Evolutionary conservation across 2,888 invertebrate species (phyloP).

Genomic region (Yponomeuta malinellus): DNA sequence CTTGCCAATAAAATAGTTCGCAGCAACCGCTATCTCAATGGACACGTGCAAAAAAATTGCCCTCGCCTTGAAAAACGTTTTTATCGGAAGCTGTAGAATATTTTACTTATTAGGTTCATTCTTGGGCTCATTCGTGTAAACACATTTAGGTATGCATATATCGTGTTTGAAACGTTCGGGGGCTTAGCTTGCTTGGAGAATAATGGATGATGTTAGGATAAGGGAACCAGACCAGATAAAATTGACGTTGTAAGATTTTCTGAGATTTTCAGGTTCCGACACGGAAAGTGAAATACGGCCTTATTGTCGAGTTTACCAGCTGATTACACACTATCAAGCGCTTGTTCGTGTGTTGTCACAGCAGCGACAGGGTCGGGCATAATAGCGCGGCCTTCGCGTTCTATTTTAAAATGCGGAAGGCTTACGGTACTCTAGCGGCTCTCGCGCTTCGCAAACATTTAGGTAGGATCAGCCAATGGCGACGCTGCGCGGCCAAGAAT

Average conservation of each 20-base stretch:
- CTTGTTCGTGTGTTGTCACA: slow-evolving; percentile 6
- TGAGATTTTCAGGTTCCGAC: not conserved
- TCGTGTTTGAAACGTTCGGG: not conserved
- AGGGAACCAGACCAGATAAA: not conserved
- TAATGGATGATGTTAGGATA: not conserved
- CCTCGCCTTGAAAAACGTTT: not conserved
- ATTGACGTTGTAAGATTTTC: not conserved
- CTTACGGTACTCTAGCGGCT: slow-evolving; percentile 31
- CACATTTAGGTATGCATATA: not conserved
- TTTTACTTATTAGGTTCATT: not conserved
- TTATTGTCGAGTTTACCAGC: not conserved
- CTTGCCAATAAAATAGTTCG: slow-evolving; percentile 5
- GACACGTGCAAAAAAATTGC: slow-evolving; percentile 14
- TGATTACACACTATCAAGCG: slow-evolving; percentile 6
- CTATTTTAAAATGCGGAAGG: slow-evolving; percentile 73
- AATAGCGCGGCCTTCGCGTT: slow-evolving; percentile 62
- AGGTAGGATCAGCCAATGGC: slow-evolving; percentile 47
- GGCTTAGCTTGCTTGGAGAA: too few species aligned
- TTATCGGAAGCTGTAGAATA: not conserved
- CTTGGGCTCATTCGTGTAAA: not conserved
- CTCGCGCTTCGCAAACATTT: slow-evolving; percentile 55
- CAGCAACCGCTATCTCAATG: slow-evolving; percentile 8
- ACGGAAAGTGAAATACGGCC: not conserved
- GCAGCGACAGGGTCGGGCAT: slow-evolving; percentile 24
- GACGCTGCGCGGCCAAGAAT: not conserved